A percentile compares a stretch with the other conserved stretches of the same genome.
These are phyloP conservation scores for Trissolcus brochymenae DNA, from an alignment of 2,888 invertebrate genomes.

Conservation along the genomic window DNA sequence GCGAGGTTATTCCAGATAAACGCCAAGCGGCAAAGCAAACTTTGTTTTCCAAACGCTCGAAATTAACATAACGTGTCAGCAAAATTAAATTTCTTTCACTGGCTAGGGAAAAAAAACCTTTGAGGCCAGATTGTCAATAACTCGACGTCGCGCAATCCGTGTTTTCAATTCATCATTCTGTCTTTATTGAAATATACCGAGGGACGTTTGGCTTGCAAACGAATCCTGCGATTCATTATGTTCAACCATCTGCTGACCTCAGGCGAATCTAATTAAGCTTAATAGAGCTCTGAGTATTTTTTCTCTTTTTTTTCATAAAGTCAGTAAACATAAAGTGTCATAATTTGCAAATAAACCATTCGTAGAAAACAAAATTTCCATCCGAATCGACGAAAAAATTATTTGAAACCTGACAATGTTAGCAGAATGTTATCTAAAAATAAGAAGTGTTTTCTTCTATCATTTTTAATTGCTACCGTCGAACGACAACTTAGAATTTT, in stretches of 20 bases:
- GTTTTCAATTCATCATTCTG: conserved; percentile 37
- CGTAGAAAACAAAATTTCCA: too few species aligned
- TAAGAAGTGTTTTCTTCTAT: too few species aligned
- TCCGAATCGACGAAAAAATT: too few species aligned
- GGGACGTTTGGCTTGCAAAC: conserved; percentile 6
- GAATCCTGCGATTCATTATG: neutral
- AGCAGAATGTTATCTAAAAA: too few species aligned
- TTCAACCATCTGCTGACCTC: conserved; percentile 17
- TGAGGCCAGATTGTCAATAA: conserved; percentile 25
- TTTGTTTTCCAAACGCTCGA: conserved; percentile 57
- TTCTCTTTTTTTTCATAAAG: too few species aligned
- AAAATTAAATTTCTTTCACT: conserved; percentile 43
- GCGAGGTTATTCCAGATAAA: conserved; percentile 59
- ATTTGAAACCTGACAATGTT: too few species aligned
- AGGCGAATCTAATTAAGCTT: conserved; percentile 5
- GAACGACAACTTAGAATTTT: too few species aligned
- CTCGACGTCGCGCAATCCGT: conserved; percentile 24
- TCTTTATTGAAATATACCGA: conserved; percentile 39
- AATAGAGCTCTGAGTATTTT: neutral
- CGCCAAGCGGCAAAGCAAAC: conserved; percentile 54
- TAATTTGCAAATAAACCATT: too few species aligned
- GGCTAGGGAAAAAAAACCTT: conserved; percentile 12
- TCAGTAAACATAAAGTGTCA: too few species aligned
- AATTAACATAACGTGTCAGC: conserved; percentile 60
- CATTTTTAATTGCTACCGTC: too few species aligned